Percentiles rank a stretch among this genome's conserved stretches.
These are phyloP conservation scores for Lagenorhynchus albirostris DNA, from an alignment of 2,113 vertebrate species.

Conservation along the genomic window DNA sequence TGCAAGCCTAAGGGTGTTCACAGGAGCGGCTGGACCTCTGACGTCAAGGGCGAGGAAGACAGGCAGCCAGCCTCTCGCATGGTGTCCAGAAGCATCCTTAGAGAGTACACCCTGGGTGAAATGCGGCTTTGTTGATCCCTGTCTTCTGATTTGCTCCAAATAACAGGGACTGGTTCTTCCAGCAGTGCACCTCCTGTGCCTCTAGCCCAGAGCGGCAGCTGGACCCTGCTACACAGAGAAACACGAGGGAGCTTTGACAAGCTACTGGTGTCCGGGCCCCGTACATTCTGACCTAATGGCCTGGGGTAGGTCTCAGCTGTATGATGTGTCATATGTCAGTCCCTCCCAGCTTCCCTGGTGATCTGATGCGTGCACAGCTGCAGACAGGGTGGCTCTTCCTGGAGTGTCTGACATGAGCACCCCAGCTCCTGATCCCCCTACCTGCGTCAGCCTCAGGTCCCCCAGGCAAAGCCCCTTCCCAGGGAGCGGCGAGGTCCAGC, in stretches of 20 bases:
- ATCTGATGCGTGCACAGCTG: background rate
- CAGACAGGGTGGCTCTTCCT: background rate
- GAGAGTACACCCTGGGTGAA: background rate
- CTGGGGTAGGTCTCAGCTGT: background rate
- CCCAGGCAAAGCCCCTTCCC: background rate
- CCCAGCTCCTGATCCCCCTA: background rate
- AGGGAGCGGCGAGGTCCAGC: background rate
- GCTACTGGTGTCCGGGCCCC: background rate
- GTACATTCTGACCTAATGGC: background rate
- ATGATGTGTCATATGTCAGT: background rate
- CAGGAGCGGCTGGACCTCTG: background rate
- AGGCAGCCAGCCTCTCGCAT: accelerated
- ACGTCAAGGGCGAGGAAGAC: background rate
- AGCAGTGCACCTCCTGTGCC: too few relatives aligned
- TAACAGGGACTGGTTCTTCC: background rate
- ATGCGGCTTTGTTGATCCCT: background rate
- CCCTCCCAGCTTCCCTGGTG: background rate
- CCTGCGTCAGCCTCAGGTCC: background rate
- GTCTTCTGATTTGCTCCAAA: background rate
- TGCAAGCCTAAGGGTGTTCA: background rate
- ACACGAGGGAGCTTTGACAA: background rate
- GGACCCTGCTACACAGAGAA: background rate
- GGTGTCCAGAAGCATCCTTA: background rate
- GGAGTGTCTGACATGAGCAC: background rate
- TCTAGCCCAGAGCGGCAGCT: background rate